Conservation (phyloP, 2,113 vertebrate genomes). For the Prietella phreatophila region DNA sequence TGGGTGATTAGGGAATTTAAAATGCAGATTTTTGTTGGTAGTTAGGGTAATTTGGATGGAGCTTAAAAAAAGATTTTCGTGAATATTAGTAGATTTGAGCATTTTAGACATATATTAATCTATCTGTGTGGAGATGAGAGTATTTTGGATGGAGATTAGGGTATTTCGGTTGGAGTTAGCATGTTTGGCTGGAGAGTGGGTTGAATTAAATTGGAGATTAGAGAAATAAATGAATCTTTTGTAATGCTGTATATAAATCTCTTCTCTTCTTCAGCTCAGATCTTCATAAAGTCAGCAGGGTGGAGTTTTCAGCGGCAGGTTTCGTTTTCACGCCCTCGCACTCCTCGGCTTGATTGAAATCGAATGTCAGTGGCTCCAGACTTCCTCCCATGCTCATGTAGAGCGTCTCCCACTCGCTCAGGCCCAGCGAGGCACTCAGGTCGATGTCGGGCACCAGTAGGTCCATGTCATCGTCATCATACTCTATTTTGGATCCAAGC, state of each 20-base stretch:
- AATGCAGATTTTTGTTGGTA: too few relatives aligned
- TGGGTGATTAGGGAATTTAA: too few relatives aligned
- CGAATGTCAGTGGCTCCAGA: slow-evolving; percentile 88
- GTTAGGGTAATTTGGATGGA: background rate
- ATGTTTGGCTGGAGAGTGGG: background rate
- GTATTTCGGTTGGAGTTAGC: background rate
- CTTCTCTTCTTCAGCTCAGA: background rate
- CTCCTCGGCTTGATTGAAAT: slow-evolving; percentile 78
- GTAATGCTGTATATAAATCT: background rate
- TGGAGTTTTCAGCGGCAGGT: slow-evolving; percentile 73
- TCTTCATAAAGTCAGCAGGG: slow-evolving; percentile 75
- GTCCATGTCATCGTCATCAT: slow-evolving; percentile 72
- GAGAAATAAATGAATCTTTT: background rate
- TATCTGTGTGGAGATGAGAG: background rate
- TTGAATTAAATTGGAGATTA: background rate
- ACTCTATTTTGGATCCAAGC: slow-evolving; percentile 69
- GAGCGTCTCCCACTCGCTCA: slow-evolving; percentile 93
- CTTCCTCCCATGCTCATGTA: slow-evolving; percentile 80
- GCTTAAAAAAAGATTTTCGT: background rate
- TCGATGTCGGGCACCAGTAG: slow-evolving; percentile 92
- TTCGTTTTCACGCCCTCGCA: slow-evolving; percentile 78
- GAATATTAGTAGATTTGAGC: background rate
- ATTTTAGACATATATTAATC: too few relatives aligned
- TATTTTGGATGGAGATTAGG: background rate
- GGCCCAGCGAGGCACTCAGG: slow-evolving; percentile 82